Evolutionary conservation across 2,888 invertebrate species (phyloP), one percentile per base, ranked within the genome.

Genomic region (Keiferia lycopersicella): DNA sequence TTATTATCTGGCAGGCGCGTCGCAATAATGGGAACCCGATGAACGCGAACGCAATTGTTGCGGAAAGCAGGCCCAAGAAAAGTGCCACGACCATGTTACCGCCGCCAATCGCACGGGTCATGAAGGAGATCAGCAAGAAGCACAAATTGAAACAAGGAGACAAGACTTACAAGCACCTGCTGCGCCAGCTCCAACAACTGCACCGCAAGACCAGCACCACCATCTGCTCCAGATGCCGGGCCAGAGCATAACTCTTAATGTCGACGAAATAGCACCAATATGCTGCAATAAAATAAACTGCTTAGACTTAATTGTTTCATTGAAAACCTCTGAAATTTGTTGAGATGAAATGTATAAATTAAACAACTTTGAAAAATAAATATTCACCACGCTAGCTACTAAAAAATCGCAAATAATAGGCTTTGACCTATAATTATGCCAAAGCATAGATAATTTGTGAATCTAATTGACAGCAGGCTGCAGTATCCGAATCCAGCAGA

Each of bases 1-100:
- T 16, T 57, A 18, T 57, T 53, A 53, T 53, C 51, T 53, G 51
- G 57, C 57, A 57, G 57, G 57, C 34, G 57, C 57, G 26, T 57
- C 57, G 22, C 51, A 22, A 6, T 26, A 14, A 22, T 22, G 51
- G 34, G 8, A 7, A 22, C 22, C 14, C 26, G 22, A 10, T 6
- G 12, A 22, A 53, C 11, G 51, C 22, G 14, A 53, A 53, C 22
- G 51, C 11, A 7, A 53, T 22, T 12, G 4, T 12, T 0, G 22
- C 14, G 20, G 20, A 12, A 26, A 26, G 12, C 51, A 22, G 12
- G 12, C 0, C 26, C 10, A 22, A 53, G 22, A 53, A 22, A 12
- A 12, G 26, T 1, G 1, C 3, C 22, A 26, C 22, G 22, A 53
- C 51, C 51, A 26, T 12, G 2, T 26, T 22, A 22, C 51, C 22